Evolutionary conservation across 2,888 invertebrate genomes (phyloP), one percentile per base, ranked within the genome.

Genomic region (Crematogaster levior): DNA sequence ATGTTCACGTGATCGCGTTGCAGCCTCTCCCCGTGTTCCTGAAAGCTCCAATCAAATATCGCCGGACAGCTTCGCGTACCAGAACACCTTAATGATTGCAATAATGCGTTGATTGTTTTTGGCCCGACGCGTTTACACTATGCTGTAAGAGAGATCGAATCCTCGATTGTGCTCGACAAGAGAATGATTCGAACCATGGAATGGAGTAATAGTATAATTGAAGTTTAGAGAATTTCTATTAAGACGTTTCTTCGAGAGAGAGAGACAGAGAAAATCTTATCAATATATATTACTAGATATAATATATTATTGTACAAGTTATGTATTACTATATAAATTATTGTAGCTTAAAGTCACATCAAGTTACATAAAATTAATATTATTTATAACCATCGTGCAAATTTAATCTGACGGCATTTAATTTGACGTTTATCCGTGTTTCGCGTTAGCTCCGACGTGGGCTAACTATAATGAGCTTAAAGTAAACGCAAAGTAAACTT

Each of bases 11-110:
- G 81, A 75, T 68, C 73, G 81, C 81, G 83, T 83, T 66, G 85
- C 83, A 83, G 83, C 81, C 63, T 84, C 84, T 80, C 68, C 82
- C 58, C 73, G 75, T 56, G 73, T 81, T 84, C 85, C 85, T 86
- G 68, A 88, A 88, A 89, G 88, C 89, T 88, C 84, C 84, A 86
- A 84, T 89, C 89, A 88, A 89, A 89, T 86, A 88, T 89, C 84
- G 82, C 68, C 65, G 82, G 77, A 74, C 81, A 74, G 58, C 30
- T 51, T 10, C 56, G 60, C 40, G 51, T 51, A 60, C 63, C 80
- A 30, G 48, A 24, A 46, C 30, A 18, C 27, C 43, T 18, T 68
- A 73, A 84, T 75, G 60, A 12, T 84, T 46, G 82, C 61, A 82
- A 87, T 86, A 86, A 83, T 81, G 77, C 58, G 82, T 21, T 43